Base-by-base conservation (phyloP, 2,888 invertebrate species). In the Anthophora plumipes region DNA sequence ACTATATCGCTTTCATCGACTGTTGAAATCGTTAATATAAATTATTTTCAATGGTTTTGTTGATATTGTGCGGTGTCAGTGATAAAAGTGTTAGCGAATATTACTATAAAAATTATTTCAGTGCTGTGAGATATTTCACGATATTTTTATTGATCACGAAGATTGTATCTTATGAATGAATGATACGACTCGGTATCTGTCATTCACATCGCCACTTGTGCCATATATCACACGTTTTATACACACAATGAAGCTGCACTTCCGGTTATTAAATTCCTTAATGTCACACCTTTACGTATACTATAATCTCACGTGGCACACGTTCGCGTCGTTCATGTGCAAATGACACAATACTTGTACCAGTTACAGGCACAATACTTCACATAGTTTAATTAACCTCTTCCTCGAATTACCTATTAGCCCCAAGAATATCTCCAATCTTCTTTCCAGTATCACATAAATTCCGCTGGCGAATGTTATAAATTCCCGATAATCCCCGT, bases 61-160 rank as follows among this genome's bases (percentile, higher is more conserved):
- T 4, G 31, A 31, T 31, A 31, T 4, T 31, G 4, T 3, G 31
- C 31, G 31, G 4, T 31, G 31, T 31, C 1, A 31, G 4, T 31
- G 4, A 31, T 31, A 31, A 31, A 31, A 31, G n/a, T n/a, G n/a
- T 54, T 54, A 50, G n/a, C 6, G 48, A 50, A 50, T 50, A 50
- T n/a, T 50, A n/a, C 17, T 50, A n/a, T 14, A n/a, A 7, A 50
- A 60, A 60, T 60, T 39, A 60, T 60, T 60, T 60, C 11, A 14
- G n/a, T n/a, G n/a, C n/a, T n/a, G n/a, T n/a, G n/a, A n/a, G n/a
- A n/a, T n/a, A n/a, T n/a, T n/a, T n/a, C n/a, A n/a, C n/a, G n/a
- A n/a, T n/a, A n/a, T n/a, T n/a, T n/a, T n/a, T n/a, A n/a, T n/a
- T n/a, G n/a, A n/a, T n/a, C n/a, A n/a, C n/a, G 6, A 25, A 12